A percentile compares a stretch with the other conserved stretches of the same genome.
These are phyloP conservation scores for Thryonomys swinderianus DNA, from an alignment of 2,113 vertebrate genomes.

Conservation along the genomic window DNA sequence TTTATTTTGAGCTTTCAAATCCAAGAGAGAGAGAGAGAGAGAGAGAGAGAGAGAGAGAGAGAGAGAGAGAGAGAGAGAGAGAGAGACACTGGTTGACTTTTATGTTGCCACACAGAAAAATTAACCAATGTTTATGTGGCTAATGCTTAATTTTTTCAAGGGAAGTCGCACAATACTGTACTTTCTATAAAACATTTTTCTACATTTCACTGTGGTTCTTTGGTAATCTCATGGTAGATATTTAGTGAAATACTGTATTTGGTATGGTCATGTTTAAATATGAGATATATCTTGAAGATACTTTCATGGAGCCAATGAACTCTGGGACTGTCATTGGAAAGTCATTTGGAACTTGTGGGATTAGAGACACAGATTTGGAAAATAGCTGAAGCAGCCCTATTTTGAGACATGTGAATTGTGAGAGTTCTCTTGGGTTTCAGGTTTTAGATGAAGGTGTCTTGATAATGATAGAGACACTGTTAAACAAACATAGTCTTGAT, in stretches of 20 bases:
- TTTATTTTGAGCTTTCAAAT: not conserved
- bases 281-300: not conserved
- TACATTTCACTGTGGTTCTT: slow-evolving; percentile 26
- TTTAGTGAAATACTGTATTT: not conserved
- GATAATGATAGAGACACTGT: not conserved
- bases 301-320: not conserved
- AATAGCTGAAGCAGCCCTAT: not conserved
- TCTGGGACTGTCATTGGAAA: not conserved
- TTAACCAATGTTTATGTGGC: slow-evolving; percentile 25
- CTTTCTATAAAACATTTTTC: not conserved
- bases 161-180: not conserved
- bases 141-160: slow-evolving; percentile 53
- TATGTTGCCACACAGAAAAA: not conserved
- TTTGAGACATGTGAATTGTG: not conserved
- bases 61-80: too few species aligned
- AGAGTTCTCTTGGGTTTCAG: not conserved
- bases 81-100: not conserved
- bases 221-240: slow-evolving; percentile 23
- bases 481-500: slow-evolving; percentile 36
- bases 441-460: not conserved
- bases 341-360: not conserved
- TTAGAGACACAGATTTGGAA: not conserved
- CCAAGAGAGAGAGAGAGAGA: not conserved
- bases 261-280: slow-evolving; percentile 33
- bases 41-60: too few species aligned